phyloP scores from a whole-genome alignment of 92 coral and sea anemone genomes.

The Zoanthus sansibaricus region DNA sequence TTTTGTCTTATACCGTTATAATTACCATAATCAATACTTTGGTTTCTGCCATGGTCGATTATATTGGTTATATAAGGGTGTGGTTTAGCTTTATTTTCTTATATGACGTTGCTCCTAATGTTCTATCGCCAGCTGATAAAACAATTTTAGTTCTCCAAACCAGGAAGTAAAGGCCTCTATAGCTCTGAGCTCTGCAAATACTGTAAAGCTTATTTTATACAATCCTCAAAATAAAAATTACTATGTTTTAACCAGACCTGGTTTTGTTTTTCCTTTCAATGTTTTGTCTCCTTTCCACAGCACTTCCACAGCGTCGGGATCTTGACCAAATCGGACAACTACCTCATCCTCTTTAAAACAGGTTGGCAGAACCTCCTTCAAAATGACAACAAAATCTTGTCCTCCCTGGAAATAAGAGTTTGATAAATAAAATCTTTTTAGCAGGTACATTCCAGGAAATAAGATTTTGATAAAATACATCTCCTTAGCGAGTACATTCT shows the following conservation, averaged over 20 bases:
- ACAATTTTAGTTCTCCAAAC: no score
- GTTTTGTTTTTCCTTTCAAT: constrained; percentile 26
- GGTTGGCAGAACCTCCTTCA: constrained; percentile 31
- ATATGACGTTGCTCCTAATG: no score
- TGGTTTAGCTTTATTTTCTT: no score
- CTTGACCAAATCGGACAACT: constrained; percentile 31
- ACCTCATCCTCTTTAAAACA: constrained; percentile 43
- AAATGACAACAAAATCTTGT: constrained; percentile 38
- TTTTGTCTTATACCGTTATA: no score
- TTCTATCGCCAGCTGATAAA: no score
- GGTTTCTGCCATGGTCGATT: no score
- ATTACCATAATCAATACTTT: no score
- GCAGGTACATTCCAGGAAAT: not conserved
- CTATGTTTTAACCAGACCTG: not conserved
- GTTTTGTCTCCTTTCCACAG: constrained; percentile 34
- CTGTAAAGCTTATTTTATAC: no score
- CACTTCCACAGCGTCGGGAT: constrained; percentile 25
- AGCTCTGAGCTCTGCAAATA: no score
- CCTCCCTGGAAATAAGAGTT: constrained; percentile 11
- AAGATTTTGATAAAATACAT: no score
- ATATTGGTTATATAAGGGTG: no score
- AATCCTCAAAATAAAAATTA: not conserved
- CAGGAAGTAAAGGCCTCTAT: no score
- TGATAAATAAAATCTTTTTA: not conserved
- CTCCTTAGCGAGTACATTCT: not conserved